Evolutionary conservation across 2,888 invertebrate species (phyloP).

Genomic region (Standfussiana lucernea): DNA sequence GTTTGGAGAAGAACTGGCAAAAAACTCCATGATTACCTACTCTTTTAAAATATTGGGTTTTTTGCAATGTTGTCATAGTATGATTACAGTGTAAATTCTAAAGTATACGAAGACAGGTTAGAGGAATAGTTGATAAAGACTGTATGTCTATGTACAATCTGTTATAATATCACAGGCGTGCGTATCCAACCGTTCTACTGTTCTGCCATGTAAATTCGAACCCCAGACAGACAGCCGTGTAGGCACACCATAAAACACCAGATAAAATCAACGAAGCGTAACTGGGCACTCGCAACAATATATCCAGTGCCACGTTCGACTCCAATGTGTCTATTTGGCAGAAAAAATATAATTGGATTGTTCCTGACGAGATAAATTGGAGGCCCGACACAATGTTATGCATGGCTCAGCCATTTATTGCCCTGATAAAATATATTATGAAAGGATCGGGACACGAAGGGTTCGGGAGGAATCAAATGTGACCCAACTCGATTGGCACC

Average conservation of each 20-base stretch:
- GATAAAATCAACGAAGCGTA: slow-evolving; percentile 69
- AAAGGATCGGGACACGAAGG: slow-evolving; percentile 49
- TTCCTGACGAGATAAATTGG: slow-evolving; percentile 85
- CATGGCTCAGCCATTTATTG: slow-evolving; percentile 76
- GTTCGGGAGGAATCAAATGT: slow-evolving; percentile 56
- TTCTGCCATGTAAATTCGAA: slow-evolving; percentile 47
- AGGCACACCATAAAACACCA: slow-evolving; percentile 66
- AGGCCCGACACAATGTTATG: slow-evolving; percentile 75
- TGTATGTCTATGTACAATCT: slow-evolving; percentile 1
- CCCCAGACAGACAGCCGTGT: slow-evolving; percentile 53
- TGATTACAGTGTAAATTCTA: background rate
- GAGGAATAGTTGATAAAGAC: background rate
- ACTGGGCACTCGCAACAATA: slow-evolving; percentile 74
- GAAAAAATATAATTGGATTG: slow-evolving; percentile 88
- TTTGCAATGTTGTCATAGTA: background rate
- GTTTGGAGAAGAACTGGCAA: background rate
- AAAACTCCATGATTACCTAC: background rate
- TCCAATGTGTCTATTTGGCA: slow-evolving; percentile 81
- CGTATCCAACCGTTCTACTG: slow-evolving; percentile 22
- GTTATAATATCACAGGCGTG: slow-evolving; percentile 32
- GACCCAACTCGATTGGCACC: slow-evolving; percentile 45
- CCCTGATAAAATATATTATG: slow-evolving; percentile 72
- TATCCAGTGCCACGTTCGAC: slow-evolving; percentile 72
- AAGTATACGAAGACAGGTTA: background rate
- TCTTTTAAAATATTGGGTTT: background rate